phyloP scores from a whole-genome alignment of 2,113 vertebrate genomes.

The Azemiops feae region DNA sequence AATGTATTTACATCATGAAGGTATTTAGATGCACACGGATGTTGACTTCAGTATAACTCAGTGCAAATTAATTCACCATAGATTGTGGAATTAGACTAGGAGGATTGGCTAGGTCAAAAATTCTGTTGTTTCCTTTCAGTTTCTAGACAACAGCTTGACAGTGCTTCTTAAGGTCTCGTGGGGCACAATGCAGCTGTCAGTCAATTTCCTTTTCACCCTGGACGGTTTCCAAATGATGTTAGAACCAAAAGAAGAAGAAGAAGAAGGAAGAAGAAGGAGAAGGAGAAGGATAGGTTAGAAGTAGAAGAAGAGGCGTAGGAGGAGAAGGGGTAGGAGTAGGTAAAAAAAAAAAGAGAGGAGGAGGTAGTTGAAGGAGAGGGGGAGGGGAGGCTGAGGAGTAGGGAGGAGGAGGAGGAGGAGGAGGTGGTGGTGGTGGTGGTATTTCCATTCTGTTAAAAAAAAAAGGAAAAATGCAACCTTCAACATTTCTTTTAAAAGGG shows the following conservation, averaged over 20 bases:
- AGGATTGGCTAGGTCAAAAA: neutral
- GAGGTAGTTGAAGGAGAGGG: too few species aligned
- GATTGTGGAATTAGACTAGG: neutral
- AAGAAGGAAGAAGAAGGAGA: neutral
- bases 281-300: too few species aligned
- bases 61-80: neutral
- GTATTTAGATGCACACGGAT: neutral
- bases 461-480: neutral
- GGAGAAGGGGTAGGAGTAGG: too few species aligned
- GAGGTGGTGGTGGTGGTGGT: too few species aligned
- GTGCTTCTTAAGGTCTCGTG: neutral
- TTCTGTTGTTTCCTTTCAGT: neutral
- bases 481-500: neutral
- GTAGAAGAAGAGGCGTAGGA: too few species aligned
- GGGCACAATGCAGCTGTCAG: neutral
- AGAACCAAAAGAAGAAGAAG: neutral
- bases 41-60: neutral
- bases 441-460: neutral
- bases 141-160: neutral
- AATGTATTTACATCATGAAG: neutral
- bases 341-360: too few species aligned
- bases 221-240: neutral
- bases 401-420: too few species aligned
- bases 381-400: too few species aligned
- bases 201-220: neutral